These are phyloP conservation scores for Chloropsis hardwickii DNA, from an alignment of 2,113 vertebrate genomes.

Conservation along the genomic window DNA sequence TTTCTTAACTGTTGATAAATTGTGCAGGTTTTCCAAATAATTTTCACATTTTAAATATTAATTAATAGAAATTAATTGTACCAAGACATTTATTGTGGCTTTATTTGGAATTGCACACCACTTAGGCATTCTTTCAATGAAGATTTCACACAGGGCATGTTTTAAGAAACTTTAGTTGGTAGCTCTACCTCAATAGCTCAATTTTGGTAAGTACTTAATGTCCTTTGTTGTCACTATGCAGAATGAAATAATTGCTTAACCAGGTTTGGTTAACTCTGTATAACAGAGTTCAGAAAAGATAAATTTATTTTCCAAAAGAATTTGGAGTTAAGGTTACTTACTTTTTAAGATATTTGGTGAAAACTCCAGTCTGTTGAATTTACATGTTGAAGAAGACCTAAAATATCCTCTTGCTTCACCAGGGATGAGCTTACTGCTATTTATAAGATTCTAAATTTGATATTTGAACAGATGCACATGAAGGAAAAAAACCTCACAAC, in stretches of 20 bases:
- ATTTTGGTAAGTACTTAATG: not conserved
- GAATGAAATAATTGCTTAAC: not conserved
- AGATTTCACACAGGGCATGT: not conserved
- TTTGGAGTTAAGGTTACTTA: slow-evolving; percentile 50
- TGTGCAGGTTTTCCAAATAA: not conserved
- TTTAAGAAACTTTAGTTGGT: not conserved
- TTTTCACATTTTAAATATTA: not conserved
- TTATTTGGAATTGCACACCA: slow-evolving; percentile 17
- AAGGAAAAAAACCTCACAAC: not conserved
- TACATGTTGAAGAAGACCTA: slow-evolving; percentile 16
- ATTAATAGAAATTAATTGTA: not conserved
- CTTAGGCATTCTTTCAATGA: slow-evolving; percentile 13
- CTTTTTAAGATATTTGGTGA: slow-evolving; percentile 42
- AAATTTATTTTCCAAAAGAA: not conserved
- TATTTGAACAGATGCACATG: slow-evolving; percentile 65
- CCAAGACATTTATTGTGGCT: not conserved
- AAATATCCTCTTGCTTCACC: slow-evolving; percentile 45
- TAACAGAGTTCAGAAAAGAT: not conserved
- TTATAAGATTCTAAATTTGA: slow-evolving; percentile 76
- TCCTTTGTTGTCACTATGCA: not conserved
- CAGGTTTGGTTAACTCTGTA: not conserved
- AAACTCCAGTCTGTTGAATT: slow-evolving; percentile 39
- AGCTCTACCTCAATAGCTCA: not conserved
- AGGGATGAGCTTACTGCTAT: slow-evolving; percentile 60
- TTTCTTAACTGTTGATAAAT: not conserved